These are phyloP conservation scores for Brassicogethes aeneus DNA, from an alignment of 2,888 invertebrate species.

Conservation along the genomic window DNA sequence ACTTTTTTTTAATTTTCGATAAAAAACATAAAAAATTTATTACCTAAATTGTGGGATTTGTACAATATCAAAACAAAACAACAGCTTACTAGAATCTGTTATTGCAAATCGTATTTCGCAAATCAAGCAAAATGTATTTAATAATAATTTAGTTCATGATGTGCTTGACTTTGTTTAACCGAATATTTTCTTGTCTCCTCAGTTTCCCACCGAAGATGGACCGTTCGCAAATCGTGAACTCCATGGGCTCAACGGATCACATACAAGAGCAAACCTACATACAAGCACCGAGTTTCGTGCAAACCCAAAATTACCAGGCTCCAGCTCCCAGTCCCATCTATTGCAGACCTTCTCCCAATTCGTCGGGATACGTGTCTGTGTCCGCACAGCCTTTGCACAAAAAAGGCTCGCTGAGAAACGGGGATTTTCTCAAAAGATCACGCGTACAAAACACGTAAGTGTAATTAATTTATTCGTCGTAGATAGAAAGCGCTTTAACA, in stretches of 20 bases:
- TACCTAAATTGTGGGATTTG: too few species aligned
- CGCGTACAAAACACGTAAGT: conserved; percentile 61
- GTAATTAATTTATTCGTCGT: too few species aligned
- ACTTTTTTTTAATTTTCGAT: too few species aligned
- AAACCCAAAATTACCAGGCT: conserved; percentile 36
- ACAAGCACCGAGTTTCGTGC: conserved; percentile 39
- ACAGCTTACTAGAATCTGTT: too few species aligned
- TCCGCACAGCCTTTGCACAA: conserved; percentile 48
- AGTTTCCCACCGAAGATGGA: conserved; percentile 43
- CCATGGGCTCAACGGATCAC: conserved; percentile 34
- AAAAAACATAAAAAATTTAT: too few species aligned
- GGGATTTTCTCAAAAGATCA: conserved; percentile 56
- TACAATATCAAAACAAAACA: too few species aligned
- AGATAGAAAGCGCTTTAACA: too few species aligned
- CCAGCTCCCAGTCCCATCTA: conserved; percentile 34
- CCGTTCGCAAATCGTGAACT: conserved; percentile 36
- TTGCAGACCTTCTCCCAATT: conserved; percentile 34
- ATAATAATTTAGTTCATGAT: too few species aligned
- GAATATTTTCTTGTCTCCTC: too few species aligned
- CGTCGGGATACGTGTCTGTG: conserved; percentile 34
- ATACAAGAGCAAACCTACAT: conserved; percentile 40
- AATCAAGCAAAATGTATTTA: too few species aligned
- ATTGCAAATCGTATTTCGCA: too few species aligned
- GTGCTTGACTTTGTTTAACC: too few species aligned
- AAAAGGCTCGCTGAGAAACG: conserved; percentile 55